These are phyloP conservation scores for Pyrgus malvae DNA, from an alignment of 2,888 invertebrate species.

Conservation along the genomic window DNA sequence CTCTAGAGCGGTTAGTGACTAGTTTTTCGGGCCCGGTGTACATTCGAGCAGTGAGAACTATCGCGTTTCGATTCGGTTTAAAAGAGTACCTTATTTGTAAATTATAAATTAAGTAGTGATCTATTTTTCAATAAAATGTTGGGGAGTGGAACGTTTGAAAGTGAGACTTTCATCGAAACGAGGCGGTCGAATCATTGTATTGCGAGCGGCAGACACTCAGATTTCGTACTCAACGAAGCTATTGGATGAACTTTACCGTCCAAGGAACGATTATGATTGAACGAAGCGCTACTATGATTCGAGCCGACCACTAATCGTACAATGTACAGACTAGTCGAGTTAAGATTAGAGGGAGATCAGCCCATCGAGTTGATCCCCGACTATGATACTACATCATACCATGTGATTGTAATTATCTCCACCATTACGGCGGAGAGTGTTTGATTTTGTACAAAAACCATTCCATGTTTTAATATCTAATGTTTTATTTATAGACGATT, in stretches of 20 bases:
- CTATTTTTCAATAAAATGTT: slow-evolving; percentile 74
- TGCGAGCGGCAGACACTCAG: slow-evolving; percentile 5
- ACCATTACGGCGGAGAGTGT: slow-evolving; percentile 70
- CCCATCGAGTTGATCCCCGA: slow-evolving; percentile 37
- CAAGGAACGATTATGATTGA: slow-evolving; percentile 17
- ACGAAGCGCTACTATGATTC: slow-evolving; percentile 37
- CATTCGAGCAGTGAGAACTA: slow-evolving; percentile 64
- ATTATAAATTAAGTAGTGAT: slow-evolving; percentile 79
- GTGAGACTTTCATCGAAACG: slow-evolving; percentile 70
- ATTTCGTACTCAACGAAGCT: slow-evolving; percentile 5
- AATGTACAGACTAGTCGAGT: slow-evolving; percentile 76
- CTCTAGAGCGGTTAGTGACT: slow-evolving; percentile 76
- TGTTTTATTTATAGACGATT: slow-evolving; percentile 61
- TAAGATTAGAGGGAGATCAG: slow-evolving; percentile 42
- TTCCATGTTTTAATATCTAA: slow-evolving; percentile 76
- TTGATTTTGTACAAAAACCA: slow-evolving; percentile 81
- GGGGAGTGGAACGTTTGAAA: slow-evolving; percentile 57
- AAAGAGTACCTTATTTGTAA: slow-evolving; percentile 79
- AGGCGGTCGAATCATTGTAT: slow-evolving; percentile 41
- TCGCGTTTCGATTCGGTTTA: slow-evolving; percentile 67
- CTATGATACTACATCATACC: slow-evolving; percentile 53
- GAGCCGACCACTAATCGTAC: slow-evolving; percentile 49
- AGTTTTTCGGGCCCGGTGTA: slow-evolving; percentile 59
- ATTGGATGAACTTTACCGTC: slow-evolving; percentile 21
- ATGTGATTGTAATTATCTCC: slow-evolving; percentile 71